Evolutionary conservation across 2,113 vertebrate genomes (phyloP).

Genomic region (Oryzias woworae): DNA sequence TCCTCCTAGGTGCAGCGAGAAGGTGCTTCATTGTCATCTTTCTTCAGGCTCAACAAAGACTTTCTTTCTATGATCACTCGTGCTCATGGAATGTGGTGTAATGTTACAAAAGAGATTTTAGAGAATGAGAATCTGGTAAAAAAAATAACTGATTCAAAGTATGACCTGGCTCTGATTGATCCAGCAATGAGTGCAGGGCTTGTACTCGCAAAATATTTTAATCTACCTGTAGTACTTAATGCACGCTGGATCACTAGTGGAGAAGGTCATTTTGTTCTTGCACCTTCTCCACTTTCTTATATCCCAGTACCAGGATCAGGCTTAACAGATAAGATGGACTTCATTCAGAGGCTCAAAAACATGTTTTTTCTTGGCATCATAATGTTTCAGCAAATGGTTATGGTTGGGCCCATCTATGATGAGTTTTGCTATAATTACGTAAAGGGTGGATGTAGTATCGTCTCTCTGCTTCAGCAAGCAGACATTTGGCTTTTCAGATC

Average conservation of each 20-base stretch:
- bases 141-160: constrained; percentile 48
- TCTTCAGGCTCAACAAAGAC: constrained; percentile 39
- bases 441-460: constrained; percentile 55
- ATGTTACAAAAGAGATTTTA: constrained; percentile 32
- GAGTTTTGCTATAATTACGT: constrained; percentile 66
- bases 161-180: constrained; percentile 75
- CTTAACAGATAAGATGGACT: constrained; percentile 72
- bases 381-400: constrained; percentile 40
- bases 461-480: constrained; percentile 66
- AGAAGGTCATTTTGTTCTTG: constrained; percentile 69
- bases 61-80: constrained; percentile 16
- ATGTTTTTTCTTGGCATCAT: constrained; percentile 43
- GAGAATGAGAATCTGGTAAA: constrained; percentile 44
- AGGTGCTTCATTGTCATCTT: constrained; percentile 15
- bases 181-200: constrained; percentile 60
- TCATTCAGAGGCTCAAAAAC: constrained; percentile 73
- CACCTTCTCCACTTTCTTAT: constrained; percentile 76
- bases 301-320: constrained; percentile 71
- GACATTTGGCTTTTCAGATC: constrained; percentile 77
- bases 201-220: constrained; percentile 70
- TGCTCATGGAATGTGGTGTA: constrained; percentile 14
- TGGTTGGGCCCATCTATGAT: constrained; percentile 65
- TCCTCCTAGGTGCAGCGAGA: constrained; percentile 49
- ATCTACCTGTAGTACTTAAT: constrained; percentile 74
- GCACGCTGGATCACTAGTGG: constrained; percentile 73